Percentiles rank a stretch among this genome's conserved stretches.
Evolutionary conservation across 2,888 invertebrate species (phyloP).

Genomic region (Scaptomyza tumidula): DNA sequence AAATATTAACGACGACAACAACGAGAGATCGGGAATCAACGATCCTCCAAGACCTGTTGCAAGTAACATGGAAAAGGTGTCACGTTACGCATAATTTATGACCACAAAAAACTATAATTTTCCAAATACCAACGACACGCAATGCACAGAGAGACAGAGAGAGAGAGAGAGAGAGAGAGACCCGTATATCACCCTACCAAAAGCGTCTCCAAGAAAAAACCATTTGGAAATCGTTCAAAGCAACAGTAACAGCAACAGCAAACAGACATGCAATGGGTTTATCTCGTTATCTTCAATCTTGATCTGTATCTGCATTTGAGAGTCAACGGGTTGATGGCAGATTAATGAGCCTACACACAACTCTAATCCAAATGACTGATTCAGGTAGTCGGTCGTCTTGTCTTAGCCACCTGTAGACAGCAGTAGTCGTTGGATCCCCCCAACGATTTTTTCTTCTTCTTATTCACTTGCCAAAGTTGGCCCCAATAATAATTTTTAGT

Average conservation of each 20-base stretch:
- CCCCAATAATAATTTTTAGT: conserved; percentile 32
- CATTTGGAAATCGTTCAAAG: conserved; percentile 44
- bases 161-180: background rate
- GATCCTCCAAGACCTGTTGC: conserved; percentile 45
- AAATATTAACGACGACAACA: conserved; percentile 67
- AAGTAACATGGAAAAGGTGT: conserved; percentile 81
- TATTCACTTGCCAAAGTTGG: conserved; percentile 33
- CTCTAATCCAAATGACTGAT: conserved; percentile 8
- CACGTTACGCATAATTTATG: conserved; percentile 83
- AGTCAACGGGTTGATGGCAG: conserved; percentile 48
- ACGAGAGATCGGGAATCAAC: conserved; percentile 11
- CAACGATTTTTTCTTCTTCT: background rate
- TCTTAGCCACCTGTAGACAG: conserved; percentile 30
- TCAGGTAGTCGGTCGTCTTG: conserved; percentile 29
- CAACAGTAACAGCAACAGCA: no score
- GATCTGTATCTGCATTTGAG: conserved; percentile 18
- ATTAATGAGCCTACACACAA: conserved; percentile 46
- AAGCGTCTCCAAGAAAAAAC: conserved; percentile 14
- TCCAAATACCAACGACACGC: conserved; percentile 58
- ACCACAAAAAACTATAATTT: conserved; percentile 69
- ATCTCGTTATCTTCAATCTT: conserved; percentile 39
- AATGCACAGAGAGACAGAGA: conserved; percentile 12
- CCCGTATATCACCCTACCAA: conserved; percentile 14
- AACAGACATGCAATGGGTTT: conserved; percentile 59
- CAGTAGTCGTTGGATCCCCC: background rate